Base-by-base conservation (phyloP, 2,888 invertebrate species). In the Oligia strigilis region DNA sequence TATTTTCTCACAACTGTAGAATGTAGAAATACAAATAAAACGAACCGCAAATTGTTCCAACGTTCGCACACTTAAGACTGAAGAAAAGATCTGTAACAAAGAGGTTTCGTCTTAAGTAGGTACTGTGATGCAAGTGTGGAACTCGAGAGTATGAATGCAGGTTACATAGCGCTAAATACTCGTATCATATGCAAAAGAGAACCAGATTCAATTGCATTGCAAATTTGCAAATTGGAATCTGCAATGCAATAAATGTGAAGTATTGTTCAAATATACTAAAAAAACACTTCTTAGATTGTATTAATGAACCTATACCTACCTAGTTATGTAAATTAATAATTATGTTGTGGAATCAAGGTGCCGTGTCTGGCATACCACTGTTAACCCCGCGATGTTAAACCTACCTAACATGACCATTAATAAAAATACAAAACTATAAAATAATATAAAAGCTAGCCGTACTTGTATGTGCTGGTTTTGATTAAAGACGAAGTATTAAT, bases 51-150 rank as follows among this genome's bases (percentile, higher is more conserved):
- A 77, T 81, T 73, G 77, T 77, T 64, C 75, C 85, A 76, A 77
- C 77, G 79, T 78, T 81, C 87, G 73, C 83, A 82, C 78, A 75
- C 84, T 85, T 85, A 82, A 83, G 40, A 62, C 71, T 55, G 62
- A 75, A 89, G 83, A 79, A 85, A 88, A 85, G 77, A 84, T 69
- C 79, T 75, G 77, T 78, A 80, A 86, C 77, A 87, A 89, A 90
- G 85, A 81, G 82, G 52, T 82, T 82, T 81, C 74, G 64, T 81
- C 78, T 74, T 81, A 73, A 76, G 73, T 81, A 73, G 74, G 73
- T 67, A 76, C 83, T 86, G 65, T 66, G 72, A 71, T 55, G 86
- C 82, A 79, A 86, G 87, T 81, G 78, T 71, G 36, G 19, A 74
- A 64, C 70, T 13, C 19, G 36, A 66, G 77, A 69, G 87, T 87